Evolutionary conservation across 2,797 vertebrate species (phyloP), one percentile per base, ranked within the genome.

Genomic region (Takifugu rubripes): DNA sequence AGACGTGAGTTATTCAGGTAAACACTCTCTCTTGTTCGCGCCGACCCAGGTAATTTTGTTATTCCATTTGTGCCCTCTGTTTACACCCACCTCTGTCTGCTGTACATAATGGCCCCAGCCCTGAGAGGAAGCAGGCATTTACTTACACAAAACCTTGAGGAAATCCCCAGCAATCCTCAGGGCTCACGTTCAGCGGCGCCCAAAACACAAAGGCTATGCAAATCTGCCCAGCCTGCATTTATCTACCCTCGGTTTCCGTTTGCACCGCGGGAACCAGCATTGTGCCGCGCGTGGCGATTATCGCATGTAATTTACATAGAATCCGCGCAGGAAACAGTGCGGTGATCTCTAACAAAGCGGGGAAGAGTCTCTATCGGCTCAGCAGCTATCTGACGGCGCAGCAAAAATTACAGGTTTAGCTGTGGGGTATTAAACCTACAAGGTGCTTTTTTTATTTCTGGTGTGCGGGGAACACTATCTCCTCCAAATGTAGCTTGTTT

Each of bases 291-390:
- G 86, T 83, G 80, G 84, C 88, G 89, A 90, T 91, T 90, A 91
- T 90, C 84, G 77, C 85, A 80, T 89, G 88, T 91, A 89, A 91
- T 91, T 91, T 91, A 90, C 90, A 91, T 91, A 90, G 89, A 90
- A 90, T 90, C 84, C 79, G 89, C 79, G 69, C 84, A 89, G 87
- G 87, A 90, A 88, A 85, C 87, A 87, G 82, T 77, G 84, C 78
- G 54, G 79, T 85, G 88, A 87, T 91, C 85, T 89, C 79, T 80
- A 79, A 90, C 89, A 91, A 89, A 89, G 88, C 87, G 80, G 79
- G 74, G 70, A 81, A 76, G 84, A 83, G 83, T 80, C 86, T 89
- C 81, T 81, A 87, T 89, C 84, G 82, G 84, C 84, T 86, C 87
- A 83, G 86, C 77, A 84, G 85, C 79, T 89, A 90, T 90, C 88